Evolutionary conservation across 2,888 invertebrate species (phyloP).

Genomic region (Oscheius sp.): DNA sequence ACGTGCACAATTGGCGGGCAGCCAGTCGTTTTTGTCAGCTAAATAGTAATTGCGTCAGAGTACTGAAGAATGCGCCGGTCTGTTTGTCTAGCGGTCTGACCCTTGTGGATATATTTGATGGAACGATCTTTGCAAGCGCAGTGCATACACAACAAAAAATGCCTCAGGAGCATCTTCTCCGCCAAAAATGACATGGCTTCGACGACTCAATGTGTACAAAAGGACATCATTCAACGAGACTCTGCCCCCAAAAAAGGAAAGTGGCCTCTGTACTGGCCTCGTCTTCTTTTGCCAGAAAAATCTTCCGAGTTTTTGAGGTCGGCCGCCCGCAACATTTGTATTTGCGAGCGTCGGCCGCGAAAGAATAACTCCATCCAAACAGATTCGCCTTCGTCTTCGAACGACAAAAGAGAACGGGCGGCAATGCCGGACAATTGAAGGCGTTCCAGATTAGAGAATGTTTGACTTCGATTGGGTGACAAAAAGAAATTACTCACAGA

Average conservation of each 20-base stretch:
- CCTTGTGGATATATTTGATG: constrained; percentile 10
- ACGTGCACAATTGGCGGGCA: no score
- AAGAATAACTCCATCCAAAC: constrained; percentile 28
- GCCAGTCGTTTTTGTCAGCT: neutral
- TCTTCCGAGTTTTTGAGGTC: neutral
- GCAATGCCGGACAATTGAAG: neutral
- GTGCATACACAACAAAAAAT: no score
- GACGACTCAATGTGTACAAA: neutral
- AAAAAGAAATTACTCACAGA: neutral
- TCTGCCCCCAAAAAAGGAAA: neutral
- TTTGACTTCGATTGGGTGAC: constrained; percentile 2
- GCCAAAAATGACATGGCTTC: neutral
- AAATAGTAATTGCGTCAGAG: constrained; percentile 4
- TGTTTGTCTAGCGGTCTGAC: constrained; percentile 11
- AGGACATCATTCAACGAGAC: neutral
- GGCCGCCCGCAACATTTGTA: constrained; percentile 27
- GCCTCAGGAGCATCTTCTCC: neutral
- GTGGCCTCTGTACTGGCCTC: no score
- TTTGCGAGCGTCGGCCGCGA: constrained; percentile 21
- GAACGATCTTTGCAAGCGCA: no score
- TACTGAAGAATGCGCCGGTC: constrained; percentile 3
- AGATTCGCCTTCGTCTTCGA: neutral
- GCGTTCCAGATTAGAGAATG: constrained; percentile 15
- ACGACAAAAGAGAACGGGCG: constrained; percentile 29
- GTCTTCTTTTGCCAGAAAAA: neutral